These are phyloP conservation scores for Chlorodrepanis virens DNA, from an alignment of 2,113 vertebrate genomes.

Conservation along the genomic window DNA sequence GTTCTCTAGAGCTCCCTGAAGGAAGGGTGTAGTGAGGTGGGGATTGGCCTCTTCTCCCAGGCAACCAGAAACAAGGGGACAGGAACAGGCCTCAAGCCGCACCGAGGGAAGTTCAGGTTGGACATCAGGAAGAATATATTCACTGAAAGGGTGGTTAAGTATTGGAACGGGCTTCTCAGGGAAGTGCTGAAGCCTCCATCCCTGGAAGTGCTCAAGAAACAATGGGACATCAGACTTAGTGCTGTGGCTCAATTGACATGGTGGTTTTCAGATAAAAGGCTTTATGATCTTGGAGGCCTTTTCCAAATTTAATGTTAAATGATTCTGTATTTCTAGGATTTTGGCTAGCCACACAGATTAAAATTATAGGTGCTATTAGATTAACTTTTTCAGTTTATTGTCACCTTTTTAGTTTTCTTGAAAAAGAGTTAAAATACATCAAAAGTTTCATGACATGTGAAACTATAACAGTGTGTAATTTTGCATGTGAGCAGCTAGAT, in stretches of 20 bases:
- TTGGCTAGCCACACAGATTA: background rate
- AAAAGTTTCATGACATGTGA: background rate
- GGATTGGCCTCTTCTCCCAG: background rate
- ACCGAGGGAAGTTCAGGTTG: background rate
- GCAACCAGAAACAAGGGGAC: background rate
- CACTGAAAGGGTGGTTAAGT: background rate
- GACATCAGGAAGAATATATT: background rate
- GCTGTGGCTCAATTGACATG: background rate
- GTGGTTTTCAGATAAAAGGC: background rate
- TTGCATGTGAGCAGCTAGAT: background rate
- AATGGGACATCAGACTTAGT: background rate
- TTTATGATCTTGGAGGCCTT: background rate
- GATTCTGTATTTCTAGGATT: background rate
- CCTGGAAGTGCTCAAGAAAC: background rate
- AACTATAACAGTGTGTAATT: background rate
- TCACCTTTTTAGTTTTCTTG: background rate
- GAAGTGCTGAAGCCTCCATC: background rate
- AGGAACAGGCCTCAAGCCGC: accelerated
- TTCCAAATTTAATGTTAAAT: background rate
- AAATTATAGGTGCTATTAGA: background rate
- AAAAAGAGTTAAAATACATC: background rate
- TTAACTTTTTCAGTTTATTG: background rate
- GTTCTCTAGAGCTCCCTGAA: background rate
- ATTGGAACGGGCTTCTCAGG: background rate
- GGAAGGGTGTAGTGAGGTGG: no score